Percentiles rank a stretch among this genome's conserved stretches.
These are phyloP conservation scores for Acanthiza pusilla DNA, from an alignment of 2,797 vertebrate genomes.

Conservation along the genomic window DNA sequence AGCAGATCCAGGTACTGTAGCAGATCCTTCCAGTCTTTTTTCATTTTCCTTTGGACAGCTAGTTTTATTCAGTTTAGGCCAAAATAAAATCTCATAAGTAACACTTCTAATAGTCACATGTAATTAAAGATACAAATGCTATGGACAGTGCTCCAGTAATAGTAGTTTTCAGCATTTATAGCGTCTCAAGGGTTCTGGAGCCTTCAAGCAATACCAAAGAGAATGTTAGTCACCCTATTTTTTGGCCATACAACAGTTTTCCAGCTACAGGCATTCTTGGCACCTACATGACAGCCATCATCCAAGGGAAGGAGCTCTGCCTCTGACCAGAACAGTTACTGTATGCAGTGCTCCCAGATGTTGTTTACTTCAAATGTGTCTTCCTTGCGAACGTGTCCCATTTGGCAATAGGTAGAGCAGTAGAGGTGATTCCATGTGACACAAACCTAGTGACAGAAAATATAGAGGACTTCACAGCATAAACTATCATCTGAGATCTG, in stretches of 20 bases:
- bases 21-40: background rate
- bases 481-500: background rate
- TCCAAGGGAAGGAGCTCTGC: conserved; percentile 12
- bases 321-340: background rate
- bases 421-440: background rate
- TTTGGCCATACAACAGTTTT: background rate
- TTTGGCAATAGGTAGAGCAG: conserved; percentile 3
- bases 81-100: background rate
- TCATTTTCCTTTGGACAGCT: background rate
- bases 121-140: background rate
- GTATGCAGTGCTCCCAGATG: conserved; percentile 25
- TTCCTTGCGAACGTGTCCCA: background rate
- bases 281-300: background rate
- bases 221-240: background rate
- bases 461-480: background rate
- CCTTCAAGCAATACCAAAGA: background rate
- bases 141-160: background rate
- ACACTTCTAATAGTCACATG: background rate
- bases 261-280: background rate
- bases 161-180: background rate
- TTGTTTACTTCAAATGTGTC: conserved; percentile 20
- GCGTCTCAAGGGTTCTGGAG: background rate
- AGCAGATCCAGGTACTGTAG: background rate
- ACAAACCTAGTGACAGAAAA: background rate
- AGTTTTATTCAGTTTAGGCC: background rate